Evolutionary conservation across 2,797 vertebrate species (phyloP).

Genomic region (Epinephelus coioides): DNA sequence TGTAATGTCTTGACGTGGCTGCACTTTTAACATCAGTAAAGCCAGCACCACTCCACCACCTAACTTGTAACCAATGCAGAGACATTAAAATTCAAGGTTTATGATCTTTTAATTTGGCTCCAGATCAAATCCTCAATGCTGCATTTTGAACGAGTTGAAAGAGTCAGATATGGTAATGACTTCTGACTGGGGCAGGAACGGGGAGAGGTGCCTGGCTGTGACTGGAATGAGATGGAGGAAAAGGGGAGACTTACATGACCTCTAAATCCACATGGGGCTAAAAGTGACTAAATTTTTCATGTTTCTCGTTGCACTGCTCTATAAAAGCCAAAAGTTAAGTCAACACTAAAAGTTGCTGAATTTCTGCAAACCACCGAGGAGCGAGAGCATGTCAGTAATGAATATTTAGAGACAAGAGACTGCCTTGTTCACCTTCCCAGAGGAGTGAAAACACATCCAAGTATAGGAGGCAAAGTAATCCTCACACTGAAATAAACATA

Average conservation of each 20-base stretch:
- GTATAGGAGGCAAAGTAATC: conserved; percentile 1
- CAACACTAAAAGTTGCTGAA: conserved; percentile 4
- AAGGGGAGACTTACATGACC: conserved; percentile 23
- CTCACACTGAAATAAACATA: conserved; percentile 13
- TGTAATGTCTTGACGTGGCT: neutral
- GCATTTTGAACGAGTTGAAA: conserved; percentile 34
- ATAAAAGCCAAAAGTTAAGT: conserved; percentile 9
- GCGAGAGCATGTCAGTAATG: conserved; percentile 1
- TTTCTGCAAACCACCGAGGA: conserved; percentile 12
- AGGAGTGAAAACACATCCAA: conserved; percentile 13
- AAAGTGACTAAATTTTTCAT: conserved; percentile 13
- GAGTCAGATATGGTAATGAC: conserved; percentile 35
- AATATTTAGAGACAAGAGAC: conserved; percentile 29
- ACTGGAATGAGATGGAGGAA: conserved; percentile 36
- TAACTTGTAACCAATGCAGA: neutral
- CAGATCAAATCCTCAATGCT: conserved; percentile 22
- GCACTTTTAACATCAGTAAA: conserved; percentile 17
- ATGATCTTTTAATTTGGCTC: conserved; percentile 30
- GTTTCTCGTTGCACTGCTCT: neutral
- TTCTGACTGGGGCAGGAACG: conserved; percentile 32
- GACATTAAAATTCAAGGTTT: conserved; percentile 31
- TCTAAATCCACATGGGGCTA: conserved; percentile 24
- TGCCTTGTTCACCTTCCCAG: conserved; percentile 16
- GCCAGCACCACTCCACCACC: neutral
- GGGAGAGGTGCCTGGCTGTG: conserved; percentile 12